A percentile compares a stretch with the other conserved stretches of the same genome.
Evolutionary conservation across 2,113 vertebrate species (phyloP).

Genomic region (Sterrhoptilus dennistouni): DNA sequence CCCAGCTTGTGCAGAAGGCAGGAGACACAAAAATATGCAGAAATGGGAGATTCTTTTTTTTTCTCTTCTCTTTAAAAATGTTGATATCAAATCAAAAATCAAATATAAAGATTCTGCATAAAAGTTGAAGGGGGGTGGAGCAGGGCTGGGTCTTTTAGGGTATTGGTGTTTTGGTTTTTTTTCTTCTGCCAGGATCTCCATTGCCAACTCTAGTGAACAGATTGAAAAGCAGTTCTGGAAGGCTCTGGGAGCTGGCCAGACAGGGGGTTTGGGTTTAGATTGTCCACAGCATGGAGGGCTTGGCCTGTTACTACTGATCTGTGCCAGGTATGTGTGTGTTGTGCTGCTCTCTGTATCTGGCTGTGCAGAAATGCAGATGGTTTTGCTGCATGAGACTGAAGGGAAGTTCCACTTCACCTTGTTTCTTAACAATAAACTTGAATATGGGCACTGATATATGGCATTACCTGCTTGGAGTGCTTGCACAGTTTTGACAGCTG

Average conservation of each 20-base stretch:
- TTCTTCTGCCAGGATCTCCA: not conserved
- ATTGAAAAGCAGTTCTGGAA: not conserved
- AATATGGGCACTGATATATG: fast-evolving
- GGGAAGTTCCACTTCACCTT: not conserved
- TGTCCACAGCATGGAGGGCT: not conserved
- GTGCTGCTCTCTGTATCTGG: not conserved
- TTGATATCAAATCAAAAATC: not conserved
- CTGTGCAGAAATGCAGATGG: not conserved
- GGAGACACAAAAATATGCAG: not conserved
- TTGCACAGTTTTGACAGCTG: conserved; percentile 37
- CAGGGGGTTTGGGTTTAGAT: not conserved
- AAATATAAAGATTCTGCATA: not conserved
- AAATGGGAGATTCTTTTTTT: not conserved
- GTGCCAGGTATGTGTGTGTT: not conserved
- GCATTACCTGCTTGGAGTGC: conserved; percentile 42
- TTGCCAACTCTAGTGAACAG: not conserved
- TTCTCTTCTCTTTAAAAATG: not conserved
- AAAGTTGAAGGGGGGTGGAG: not conserved
- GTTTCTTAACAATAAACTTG: not conserved
- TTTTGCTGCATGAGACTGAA: not conserved
- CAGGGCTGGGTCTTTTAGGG: not conserved
- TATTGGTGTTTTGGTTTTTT: not conserved
- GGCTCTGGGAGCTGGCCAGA: not conserved
- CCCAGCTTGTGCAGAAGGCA: not conserved
- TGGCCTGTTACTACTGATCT: not conserved